Evolutionary conservation across 2,113 vertebrate genomes (phyloP).

Genomic region (Takifugu flavidus): DNA sequence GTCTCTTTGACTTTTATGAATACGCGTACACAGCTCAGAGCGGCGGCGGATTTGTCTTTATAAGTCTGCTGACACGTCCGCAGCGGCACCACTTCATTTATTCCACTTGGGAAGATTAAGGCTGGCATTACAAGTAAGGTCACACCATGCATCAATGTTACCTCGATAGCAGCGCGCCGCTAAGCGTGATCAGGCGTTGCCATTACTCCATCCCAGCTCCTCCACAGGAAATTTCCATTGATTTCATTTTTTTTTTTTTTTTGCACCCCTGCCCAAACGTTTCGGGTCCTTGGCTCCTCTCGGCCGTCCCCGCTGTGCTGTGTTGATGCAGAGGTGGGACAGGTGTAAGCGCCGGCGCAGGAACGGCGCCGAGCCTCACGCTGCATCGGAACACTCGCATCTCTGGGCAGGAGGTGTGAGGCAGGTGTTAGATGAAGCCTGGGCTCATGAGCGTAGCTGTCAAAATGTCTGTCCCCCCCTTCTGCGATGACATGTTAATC

Average conservation of each 20-base stretch:
- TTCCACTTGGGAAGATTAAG: slow-evolving; percentile 82
- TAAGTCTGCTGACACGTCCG: slow-evolving; percentile 75
- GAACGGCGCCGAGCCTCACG: slow-evolving; percentile 49
- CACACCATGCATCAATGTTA: slow-evolving; percentile 82
- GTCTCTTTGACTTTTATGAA: slow-evolving; percentile 75
- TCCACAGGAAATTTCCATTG: slow-evolving; percentile 69
- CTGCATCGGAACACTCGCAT: slow-evolving; percentile 64
- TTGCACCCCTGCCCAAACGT: slow-evolving; percentile 17
- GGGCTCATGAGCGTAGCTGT: slow-evolving; percentile 61
- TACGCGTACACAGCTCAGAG: slow-evolving; percentile 70
- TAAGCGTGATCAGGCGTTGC: slow-evolving; percentile 56
- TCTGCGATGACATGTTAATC: slow-evolving; percentile 73
- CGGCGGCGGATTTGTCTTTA: slow-evolving; percentile 78
- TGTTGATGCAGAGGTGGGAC: slow-evolving; percentile 43
- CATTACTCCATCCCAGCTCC: slow-evolving; percentile 57
- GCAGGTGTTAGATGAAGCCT: slow-evolving; percentile 65
- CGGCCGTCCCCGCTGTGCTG: slow-evolving; percentile 12
- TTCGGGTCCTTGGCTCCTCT: slow-evolving; percentile 10
- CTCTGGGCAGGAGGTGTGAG: slow-evolving; percentile 62
- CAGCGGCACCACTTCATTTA: slow-evolving; percentile 79
- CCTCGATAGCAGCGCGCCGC: slow-evolving; percentile 65
- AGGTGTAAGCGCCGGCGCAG: slow-evolving; percentile 64
- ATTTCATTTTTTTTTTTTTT: slow-evolving; percentile 47
- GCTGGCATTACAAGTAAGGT: slow-evolving; percentile 82
- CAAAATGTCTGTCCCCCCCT: slow-evolving; percentile 53